Base-by-base conservation (phyloP, 2,797 vertebrate genomes). In the Carcharodon carcharias region DNA sequence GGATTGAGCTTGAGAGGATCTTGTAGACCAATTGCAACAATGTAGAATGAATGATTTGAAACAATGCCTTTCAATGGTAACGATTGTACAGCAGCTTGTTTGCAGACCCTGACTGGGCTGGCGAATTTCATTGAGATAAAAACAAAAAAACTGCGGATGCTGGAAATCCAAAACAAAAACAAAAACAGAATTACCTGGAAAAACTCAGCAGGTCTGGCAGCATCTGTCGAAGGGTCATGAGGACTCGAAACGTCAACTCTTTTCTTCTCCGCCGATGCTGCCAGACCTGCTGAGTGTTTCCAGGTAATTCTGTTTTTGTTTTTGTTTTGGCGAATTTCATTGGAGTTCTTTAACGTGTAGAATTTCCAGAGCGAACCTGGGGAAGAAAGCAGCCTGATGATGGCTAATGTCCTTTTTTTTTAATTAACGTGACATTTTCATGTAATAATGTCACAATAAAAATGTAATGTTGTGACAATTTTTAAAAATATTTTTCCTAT, bases 401-500 rank as follows among this genome's bases (percentile, higher is more conserved):
- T 95, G 50, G 67, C 28, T 35, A 54, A 50, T 35, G 45, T 28
- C 50, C 18, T 95, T 69, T 94, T 95, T 95, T 58, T 58, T 58
- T 58, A 58, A 58, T 58, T 54, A 91, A 91, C 31, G n/a, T 69
- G 92, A 69, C 63, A 63, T 67, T 93, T 50, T 93, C 63, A 95
- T 71, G 93, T 95, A 71, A 95, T 71, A 18, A 45, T 40, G 63
- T 95, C 65, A 28, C 93, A 95, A 23, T 28, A 50, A 26, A 95
- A 91, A 65, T 58, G 12, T 61, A 77, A 85, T 93, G 61, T 23
- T 63, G 82, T 95, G 54, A 73, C 65, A 35, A 69, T 71, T 95
- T 91, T 89, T 58, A 71, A 63, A 18, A 65, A 45, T 93, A 21
- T 65, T 93, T 93, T 93, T 93, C n/a, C 91, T 67, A 56, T 95